These are phyloP conservation scores for Volucella bombylans DNA, from an alignment of 2,888 invertebrate genomes.

Conservation along the genomic window DNA sequence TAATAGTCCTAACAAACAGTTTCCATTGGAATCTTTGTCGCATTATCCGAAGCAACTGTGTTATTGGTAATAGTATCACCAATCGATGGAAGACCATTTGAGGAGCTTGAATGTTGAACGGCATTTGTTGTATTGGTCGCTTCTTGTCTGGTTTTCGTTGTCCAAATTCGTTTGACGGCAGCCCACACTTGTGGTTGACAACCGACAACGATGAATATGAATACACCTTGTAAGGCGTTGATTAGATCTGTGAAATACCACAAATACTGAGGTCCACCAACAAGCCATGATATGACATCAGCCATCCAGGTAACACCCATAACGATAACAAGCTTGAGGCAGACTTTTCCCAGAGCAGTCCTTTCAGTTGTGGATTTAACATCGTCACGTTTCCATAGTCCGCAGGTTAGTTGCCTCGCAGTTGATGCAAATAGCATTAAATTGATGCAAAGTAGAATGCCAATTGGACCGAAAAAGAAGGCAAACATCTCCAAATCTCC, in stretches of 20 bases:
- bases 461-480: constrained; percentile 93
- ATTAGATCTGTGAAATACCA: constrained; percentile 94
- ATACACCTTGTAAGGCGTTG: constrained; percentile 93
- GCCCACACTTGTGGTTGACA: constrained; percentile 93
- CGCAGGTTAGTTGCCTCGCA: constrained; percentile 92
- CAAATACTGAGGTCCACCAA: constrained; percentile 90
- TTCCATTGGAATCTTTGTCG: constrained; percentile 85
- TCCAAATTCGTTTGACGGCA: constrained; percentile 87
- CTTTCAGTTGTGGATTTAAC: constrained; percentile 92
- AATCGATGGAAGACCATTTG: constrained; percentile 91
- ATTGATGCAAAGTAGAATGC: constrained; percentile 89
- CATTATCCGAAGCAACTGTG: constrained; percentile 61
- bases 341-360: constrained; percentile 91
- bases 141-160: constrained; percentile 84
- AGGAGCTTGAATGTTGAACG: constrained; percentile 88
- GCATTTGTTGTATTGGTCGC: constrained; percentile 85
- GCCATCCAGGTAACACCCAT: constrained; percentile 92
- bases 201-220: constrained; percentile 94
- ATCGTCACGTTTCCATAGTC: constrained; percentile 93
- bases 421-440: constrained; percentile 91
- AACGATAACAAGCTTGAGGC: constrained; percentile 92
- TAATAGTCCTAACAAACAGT: constrained; percentile 84
- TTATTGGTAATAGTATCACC: constrained; percentile 78
- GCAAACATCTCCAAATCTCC: constrained; percentile 91
- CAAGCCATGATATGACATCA: constrained; percentile 92